phyloP scores from a whole-genome alignment of 2,113 vertebrate genomes.

The Rhadina sibilatrix region DNA sequence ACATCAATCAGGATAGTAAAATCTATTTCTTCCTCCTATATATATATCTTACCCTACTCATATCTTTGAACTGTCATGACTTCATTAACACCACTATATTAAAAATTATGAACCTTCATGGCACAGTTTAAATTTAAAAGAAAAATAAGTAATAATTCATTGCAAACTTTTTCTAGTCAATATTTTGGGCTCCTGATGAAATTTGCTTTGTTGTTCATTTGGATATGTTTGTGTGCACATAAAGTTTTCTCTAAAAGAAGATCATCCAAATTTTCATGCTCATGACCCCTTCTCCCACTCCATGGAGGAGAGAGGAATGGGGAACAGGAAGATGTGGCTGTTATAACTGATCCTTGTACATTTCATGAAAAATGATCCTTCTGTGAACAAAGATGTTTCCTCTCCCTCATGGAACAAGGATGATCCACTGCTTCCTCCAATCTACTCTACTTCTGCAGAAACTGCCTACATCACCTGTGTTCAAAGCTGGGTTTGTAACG shows the following conservation, averaged over 20 bases:
- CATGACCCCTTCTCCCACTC: background rate
- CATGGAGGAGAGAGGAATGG: background rate
- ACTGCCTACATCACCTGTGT: fast-evolving
- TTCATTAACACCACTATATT: background rate
- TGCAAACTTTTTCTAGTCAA: background rate
- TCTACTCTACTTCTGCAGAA: background rate
- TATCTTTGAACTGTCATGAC: background rate
- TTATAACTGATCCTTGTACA: background rate
- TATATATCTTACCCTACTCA: background rate
- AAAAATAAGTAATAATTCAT: background rate
- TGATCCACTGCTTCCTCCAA: background rate
- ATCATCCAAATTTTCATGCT: background rate
- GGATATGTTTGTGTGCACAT: background rate
- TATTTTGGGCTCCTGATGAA: background rate
- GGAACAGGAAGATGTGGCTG: background rate
- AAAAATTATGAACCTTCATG: background rate
- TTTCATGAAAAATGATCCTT: background rate
- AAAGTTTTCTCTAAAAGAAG: background rate
- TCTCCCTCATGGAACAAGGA: background rate
- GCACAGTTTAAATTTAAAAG: background rate
- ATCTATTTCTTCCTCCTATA: background rate
- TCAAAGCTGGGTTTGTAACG: background rate
- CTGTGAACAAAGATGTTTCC: background rate
- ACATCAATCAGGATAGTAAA: background rate
- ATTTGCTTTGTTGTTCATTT: background rate